These are phyloP conservation scores for Bambusicola thoracicus DNA, from an alignment of 2,113 vertebrate genomes.

Conservation along the genomic window DNA sequence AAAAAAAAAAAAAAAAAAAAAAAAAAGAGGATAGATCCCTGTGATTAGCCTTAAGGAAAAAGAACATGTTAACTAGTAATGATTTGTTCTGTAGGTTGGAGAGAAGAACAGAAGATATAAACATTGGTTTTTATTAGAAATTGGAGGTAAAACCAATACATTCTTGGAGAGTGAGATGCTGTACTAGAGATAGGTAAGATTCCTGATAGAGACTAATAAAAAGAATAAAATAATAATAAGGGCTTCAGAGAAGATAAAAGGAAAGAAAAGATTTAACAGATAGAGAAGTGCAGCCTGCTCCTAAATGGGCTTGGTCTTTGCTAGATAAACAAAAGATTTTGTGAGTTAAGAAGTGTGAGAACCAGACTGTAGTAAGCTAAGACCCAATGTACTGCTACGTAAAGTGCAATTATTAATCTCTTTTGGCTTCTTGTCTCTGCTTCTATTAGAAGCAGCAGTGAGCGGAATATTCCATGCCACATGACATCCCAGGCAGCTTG, in stretches of 20 bases:
- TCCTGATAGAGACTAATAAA: not conserved
- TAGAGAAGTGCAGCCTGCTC: not conserved
- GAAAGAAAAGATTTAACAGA: not conserved
- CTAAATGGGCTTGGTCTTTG: not conserved
- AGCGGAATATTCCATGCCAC: not conserved
- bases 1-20: not conserved
- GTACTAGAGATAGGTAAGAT: not conserved
- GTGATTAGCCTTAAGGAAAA: not conserved
- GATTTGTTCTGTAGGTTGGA: not conserved
- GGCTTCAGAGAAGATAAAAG: not conserved
- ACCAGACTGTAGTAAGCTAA: not conserved
- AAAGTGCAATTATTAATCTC: not conserved
- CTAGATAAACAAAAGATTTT: not conserved
- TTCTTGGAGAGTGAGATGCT: not conserved
- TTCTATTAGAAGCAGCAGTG: not conserved
- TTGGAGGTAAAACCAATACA: not conserved
- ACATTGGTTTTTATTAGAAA: not conserved
- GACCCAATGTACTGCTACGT: not conserved
- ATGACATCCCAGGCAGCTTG: not conserved
- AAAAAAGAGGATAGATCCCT: not conserved
- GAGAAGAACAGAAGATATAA: not conserved
- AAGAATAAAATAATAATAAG: not conserved
- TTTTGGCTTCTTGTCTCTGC: not conserved
- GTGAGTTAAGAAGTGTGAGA: not conserved
- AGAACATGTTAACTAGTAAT: not conserved